Evolutionary conservation across 2,797 vertebrate species (phyloP).

Genomic region (Rhyacichthys aspro): DNA sequence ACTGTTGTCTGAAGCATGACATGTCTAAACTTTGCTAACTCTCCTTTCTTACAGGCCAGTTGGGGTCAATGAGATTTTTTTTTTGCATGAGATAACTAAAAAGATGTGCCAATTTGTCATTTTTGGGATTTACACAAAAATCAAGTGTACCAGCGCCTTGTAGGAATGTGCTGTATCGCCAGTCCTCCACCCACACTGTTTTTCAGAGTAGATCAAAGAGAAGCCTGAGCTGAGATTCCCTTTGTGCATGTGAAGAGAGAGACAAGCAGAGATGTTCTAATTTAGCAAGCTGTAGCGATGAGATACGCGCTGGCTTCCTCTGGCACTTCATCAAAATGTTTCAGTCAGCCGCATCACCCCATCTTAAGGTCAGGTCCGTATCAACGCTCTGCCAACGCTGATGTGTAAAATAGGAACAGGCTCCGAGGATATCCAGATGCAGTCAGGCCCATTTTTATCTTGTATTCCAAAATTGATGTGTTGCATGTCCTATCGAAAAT

Average conservation of each 20-base stretch:
- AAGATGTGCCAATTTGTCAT: constrained; percentile 29
- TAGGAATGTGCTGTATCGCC: constrained; percentile 24
- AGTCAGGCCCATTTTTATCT: background rate
- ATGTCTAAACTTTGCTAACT: constrained; percentile 15
- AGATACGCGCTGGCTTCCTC: constrained; percentile 36
- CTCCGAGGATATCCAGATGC: background rate
- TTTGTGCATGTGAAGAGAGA: constrained; percentile 40
- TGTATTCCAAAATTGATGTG: background rate
- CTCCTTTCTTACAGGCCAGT: constrained; percentile 17
- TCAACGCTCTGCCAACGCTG: constrained; percentile 6
- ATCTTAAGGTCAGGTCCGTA: constrained; percentile 27
- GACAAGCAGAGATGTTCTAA: constrained; percentile 33
- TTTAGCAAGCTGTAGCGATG: constrained; percentile 52
- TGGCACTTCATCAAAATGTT: constrained; percentile 57
- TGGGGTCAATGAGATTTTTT: constrained; percentile 26
- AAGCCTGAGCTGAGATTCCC: constrained; percentile 46
- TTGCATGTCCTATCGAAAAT: no score
- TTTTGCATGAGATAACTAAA: background rate
- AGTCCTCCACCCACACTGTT: constrained; percentile 47
- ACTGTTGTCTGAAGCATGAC: constrained; percentile 18
- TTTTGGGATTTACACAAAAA: constrained; percentile 47
- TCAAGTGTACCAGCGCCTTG: constrained; percentile 18
- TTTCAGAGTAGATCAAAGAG: constrained; percentile 61
- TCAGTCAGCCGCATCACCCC: constrained; percentile 42
- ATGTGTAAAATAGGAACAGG: constrained; percentile 1